Conservation (phyloP, 2,113 vertebrate genomes). For the Pollachius pollachius region DNA sequence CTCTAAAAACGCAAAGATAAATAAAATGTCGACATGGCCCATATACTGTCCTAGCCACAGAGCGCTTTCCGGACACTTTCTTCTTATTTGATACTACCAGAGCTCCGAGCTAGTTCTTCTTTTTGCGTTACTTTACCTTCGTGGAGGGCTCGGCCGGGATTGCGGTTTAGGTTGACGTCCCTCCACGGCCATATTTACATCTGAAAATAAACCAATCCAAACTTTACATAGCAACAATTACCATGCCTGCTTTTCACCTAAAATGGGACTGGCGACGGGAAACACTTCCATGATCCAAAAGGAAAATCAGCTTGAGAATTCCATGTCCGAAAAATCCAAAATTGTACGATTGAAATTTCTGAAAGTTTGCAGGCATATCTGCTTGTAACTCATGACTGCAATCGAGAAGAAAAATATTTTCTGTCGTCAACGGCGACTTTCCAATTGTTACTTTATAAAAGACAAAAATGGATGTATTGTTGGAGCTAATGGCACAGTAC, state of each 20-base stretch:
- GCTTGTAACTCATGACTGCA: not conserved
- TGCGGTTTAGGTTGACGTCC: constrained; percentile 97
- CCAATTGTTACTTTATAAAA: too few relatives aligned
- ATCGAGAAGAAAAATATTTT: too few relatives aligned
- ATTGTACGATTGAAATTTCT: constrained; percentile 44
- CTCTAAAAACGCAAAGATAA: constrained; percentile 21
- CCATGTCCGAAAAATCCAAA: constrained; percentile 53
- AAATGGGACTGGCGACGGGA: constrained; percentile 31
- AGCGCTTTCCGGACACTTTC: constrained; percentile 18
- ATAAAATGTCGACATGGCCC: constrained; percentile 5
- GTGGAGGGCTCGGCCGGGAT: constrained; percentile 94
- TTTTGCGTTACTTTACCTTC: constrained; percentile 96
- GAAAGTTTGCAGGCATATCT: constrained; percentile 9
- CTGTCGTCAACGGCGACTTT: too few relatives aligned
- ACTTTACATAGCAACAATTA: constrained; percentile 83
- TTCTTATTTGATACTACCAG: constrained; percentile 39
- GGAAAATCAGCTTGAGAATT: constrained; percentile 48
- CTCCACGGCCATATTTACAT: constrained; percentile 99
- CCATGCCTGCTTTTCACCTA: constrained; percentile 48
- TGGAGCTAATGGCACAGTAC: too few relatives aligned
- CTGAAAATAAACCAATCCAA: constrained; percentile 99
- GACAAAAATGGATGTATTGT: too few relatives aligned
- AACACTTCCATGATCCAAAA: constrained; percentile 50
- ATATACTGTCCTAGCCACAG: constrained; percentile 3
- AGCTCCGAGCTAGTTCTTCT: constrained; percentile 59